Base-by-base conservation (phyloP, 2,888 invertebrate species). In the Philaethria dido region DNA sequence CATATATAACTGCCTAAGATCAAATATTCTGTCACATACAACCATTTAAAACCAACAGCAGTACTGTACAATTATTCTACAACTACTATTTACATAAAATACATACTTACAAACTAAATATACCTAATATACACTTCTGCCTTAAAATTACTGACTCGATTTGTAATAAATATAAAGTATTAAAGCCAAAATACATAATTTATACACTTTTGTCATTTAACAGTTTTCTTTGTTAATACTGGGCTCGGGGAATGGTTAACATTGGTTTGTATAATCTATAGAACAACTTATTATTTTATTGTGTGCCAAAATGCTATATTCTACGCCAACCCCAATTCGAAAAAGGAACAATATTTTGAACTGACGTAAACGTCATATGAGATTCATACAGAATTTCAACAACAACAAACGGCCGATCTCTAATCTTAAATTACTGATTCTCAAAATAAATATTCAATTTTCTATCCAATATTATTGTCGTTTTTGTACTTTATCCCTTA, bases 71-170 rank as follows among this genome's bases (percentile, higher is more conserved):
- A 13, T 45, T 9, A 33, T 42, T 36, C 36, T 48, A 62, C 55
- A 73, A 71, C 52, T 70, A 72, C 36, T 75, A 77, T 78, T 76
- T 76, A 77, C 77, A 78, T 52, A 72, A 72, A 73, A 73, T 74
- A 73, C 71, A 74, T 36, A 61, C 57, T 70, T 69, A 73, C 5
- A 47, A 70, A 69, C 73, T 72, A 74, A 73, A 77, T 75, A 78
- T 74, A n/a, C n/a, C n/a, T n/a, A 79, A 79, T 78, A 78, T 80
- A 80, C 77, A 80, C 64, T 78, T 79, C 75, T 79, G 77, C 75
- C 89, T 90, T 89, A 90, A 79, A 84, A 85, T 83, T 91, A 92
- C 81, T 92, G 92, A 92, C 92, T 92, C 82, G 87, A 78, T 88
- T 91, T 80, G 80, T 77, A 77, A 86, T 86, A 86, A 85, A 85